phyloP scores from a whole-genome alignment of 2,113 vertebrate species.

The Pelusios castaneus region DNA sequence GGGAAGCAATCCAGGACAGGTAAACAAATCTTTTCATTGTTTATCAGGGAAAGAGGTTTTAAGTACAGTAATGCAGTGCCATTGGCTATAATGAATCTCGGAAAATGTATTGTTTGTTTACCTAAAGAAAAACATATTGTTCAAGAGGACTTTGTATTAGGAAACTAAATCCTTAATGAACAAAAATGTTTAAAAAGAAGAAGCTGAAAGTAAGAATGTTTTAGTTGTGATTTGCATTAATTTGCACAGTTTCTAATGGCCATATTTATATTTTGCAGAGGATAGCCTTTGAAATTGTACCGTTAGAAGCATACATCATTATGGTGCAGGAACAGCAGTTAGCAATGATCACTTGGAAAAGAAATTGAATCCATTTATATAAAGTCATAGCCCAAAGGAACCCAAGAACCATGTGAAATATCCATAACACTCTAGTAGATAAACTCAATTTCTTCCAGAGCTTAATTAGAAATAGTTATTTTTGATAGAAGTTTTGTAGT shows the following conservation, averaged over 20 bases:
- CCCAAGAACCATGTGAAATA: neutral
- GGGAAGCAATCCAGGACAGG: neutral
- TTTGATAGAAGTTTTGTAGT: slow-evolving; percentile 3
- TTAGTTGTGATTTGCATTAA: neutral
- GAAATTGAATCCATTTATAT: neutral
- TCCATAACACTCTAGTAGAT: neutral
- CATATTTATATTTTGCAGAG: neutral
- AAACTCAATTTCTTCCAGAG: neutral
- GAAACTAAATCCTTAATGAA: neutral
- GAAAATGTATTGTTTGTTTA: neutral
- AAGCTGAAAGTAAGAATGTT: neutral
- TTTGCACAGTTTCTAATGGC: neutral
- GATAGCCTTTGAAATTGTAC: neutral
- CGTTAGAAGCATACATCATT: neutral
- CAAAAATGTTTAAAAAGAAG: neutral
- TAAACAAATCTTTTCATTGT: neutral
- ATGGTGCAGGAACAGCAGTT: neutral
- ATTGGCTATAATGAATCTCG: neutral
- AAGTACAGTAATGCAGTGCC: neutral
- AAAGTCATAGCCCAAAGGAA: slow-evolving; percentile 15
- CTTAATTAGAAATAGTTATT: slow-evolving; percentile 21
- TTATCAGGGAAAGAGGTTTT: neutral
- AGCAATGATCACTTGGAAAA: neutral
- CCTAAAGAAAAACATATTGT: neutral
- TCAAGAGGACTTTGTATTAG: neutral